A percentile compares a stretch with the other conserved stretches of the same genome.
These are phyloP conservation scores for Pelochelys cantorii DNA, from an alignment of 2,797 vertebrate genomes.

Conservation along the genomic window DNA sequence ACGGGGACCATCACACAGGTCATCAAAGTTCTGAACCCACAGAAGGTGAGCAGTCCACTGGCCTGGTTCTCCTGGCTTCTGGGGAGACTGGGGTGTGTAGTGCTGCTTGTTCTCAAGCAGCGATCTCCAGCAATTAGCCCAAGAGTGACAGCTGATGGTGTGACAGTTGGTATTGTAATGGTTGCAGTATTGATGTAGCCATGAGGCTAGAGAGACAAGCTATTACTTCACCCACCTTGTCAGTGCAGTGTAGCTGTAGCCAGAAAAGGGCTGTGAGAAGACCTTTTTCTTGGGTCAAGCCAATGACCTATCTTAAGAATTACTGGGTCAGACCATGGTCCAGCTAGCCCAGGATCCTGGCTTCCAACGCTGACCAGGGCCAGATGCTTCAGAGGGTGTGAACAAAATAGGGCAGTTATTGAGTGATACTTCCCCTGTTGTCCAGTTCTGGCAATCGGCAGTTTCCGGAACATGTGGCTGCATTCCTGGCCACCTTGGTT, in stretches of 20 bases:
- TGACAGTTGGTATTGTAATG: not conserved
- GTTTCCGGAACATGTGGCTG: not conserved
- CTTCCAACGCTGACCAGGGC: not conserved
- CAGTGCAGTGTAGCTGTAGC: not conserved
- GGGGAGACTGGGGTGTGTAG: not conserved
- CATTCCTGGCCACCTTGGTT: not conserved
- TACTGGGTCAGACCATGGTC: not conserved
- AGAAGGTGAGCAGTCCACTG: constrained; percentile 88
- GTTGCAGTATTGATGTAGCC: not conserved
- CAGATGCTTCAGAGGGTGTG: not conserved
- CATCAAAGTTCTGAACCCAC: constrained; percentile 99
- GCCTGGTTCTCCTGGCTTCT: not conserved
- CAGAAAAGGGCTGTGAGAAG: not conserved
- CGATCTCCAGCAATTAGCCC: not conserved
- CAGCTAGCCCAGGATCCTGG: not conserved
- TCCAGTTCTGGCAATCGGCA: not conserved
- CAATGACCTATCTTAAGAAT: not conserved
- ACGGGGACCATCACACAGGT: constrained; percentile 97
- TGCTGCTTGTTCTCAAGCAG: not conserved
- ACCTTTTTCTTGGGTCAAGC: not conserved
- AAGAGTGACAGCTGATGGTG: not conserved
- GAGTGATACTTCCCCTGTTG: not conserved
- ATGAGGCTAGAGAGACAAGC: not conserved
- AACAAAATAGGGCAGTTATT: not conserved
- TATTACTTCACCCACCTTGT: not conserved